These are phyloP conservation scores for Ctenomys sociabilis DNA, from an alignment of 2,113 vertebrate species.

Conservation along the genomic window DNA sequence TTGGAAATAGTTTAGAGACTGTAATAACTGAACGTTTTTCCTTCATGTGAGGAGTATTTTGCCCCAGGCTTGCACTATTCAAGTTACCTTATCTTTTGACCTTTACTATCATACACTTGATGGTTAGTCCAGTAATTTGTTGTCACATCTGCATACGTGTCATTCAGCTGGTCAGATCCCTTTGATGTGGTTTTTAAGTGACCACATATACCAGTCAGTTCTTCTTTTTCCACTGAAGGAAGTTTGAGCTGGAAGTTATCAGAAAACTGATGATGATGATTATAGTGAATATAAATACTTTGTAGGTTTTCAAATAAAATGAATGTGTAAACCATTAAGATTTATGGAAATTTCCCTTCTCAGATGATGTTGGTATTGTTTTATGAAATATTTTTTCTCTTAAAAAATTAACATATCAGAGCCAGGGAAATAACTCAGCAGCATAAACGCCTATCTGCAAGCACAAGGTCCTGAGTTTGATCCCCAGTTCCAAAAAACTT, in stretches of 20 bases:
- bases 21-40: conserved; percentile 60
- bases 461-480: no score
- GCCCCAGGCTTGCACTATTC: conserved; percentile 58
- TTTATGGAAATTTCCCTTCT: conserved; percentile 45
- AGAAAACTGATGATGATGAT: conserved; percentile 36
- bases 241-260: conserved; percentile 19
- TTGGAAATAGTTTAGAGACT: conserved; percentile 48
- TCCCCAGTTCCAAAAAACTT: no score
- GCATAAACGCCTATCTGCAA: no score
- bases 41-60: conserved; percentile 23
- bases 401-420: background rate
- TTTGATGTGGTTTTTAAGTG: conserved; percentile 39
- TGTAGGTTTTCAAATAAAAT: conserved; percentile 45
- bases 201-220: background rate
- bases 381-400: conserved; percentile 65
- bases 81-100: conserved; percentile 47
- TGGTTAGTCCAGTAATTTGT: background rate
- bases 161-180: background rate
- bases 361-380: conserved; percentile 57
- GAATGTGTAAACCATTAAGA: conserved; percentile 64
- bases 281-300: conserved; percentile 46
- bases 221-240: conserved; percentile 32
- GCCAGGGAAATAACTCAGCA: no score
- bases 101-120: conserved; percentile 13
- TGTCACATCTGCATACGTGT: conserved; percentile 6